Base-by-base conservation (phyloP, 2,113 vertebrate species). In the Melospiza melodia region DNA sequence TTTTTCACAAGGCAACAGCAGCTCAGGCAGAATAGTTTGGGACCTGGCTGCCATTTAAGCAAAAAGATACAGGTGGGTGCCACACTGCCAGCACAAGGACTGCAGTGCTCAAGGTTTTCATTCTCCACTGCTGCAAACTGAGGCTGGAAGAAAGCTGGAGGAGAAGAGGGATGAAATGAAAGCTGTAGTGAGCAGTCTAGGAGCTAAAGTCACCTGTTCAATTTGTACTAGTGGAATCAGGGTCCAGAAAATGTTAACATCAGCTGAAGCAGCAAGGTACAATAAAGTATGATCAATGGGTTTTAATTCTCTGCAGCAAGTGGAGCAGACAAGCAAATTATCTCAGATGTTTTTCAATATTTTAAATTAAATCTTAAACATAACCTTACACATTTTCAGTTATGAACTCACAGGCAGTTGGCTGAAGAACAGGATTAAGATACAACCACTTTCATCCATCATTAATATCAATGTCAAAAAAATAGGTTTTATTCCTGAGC, bases 231-330 rank as follows among this genome's bases (percentile, higher is more conserved):
- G 54, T 43, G n/a, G 71, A 84, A 87, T 59, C 35, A 54, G 78
- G 24, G 80, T 65, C 44, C 87, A 87, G 71, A 84, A 85, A 90
- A 80, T 4, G 17, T 69, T 85, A 93, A 54, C 48, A 83, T 58
- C 67, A 93, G 89, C 78, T 86, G 87, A 97, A 93, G 87, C 41
- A 90, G 63, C 80, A 95, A 91, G 65, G 83, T 76, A 89, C 63
- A 94, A 43, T 83, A 73, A 89, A 69, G 55, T 66, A 44, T 23
- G 54, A 93, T 54, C 54, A 73, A 69, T 51, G 28, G 22, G 2
- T 77, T 88, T 88, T 81, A 89, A 77, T 90, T n/a, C 52, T 74
- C 83, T 93, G 55, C 86, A 75, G 82, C 83, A 86, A 59, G 61
- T 65, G 23, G 22, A 91, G 22, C 84, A 77, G 75, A 81, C 55